A percentile compares a stretch with the other conserved stretches of the same genome.
These are phyloP conservation scores for Drosophila stalkeri DNA, from an alignment of 2,888 invertebrate genomes.

Conservation along the genomic window DNA sequence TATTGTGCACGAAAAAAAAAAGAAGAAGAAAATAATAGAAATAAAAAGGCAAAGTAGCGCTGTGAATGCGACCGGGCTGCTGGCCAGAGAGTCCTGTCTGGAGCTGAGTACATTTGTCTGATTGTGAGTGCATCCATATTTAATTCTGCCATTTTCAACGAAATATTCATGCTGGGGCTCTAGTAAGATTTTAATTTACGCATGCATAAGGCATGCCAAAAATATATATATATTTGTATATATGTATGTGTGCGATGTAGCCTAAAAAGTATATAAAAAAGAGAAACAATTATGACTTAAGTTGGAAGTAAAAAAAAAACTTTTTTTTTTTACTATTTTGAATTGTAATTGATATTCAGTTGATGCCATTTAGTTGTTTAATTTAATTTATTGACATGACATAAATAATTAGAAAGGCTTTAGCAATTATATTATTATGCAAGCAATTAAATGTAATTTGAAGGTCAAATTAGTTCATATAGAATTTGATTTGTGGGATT, in stretches of 20 bases:
- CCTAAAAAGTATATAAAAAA: neutral
- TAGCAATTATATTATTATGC: neutral
- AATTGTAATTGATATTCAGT: neutral
- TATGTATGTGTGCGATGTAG: neutral
- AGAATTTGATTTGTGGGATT: neutral
- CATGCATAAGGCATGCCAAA: conserved; percentile 25
- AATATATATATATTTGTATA: neutral
- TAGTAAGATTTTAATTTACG: conserved; percentile 60
- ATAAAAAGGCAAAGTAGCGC: neutral
- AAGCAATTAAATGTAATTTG: neutral
- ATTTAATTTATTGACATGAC: neutral
- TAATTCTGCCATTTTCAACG: conserved; percentile 65
- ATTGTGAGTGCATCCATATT: conserved; percentile 65
- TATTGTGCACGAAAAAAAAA: conserved; percentile 21
- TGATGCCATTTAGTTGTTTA: neutral
- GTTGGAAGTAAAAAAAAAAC: neutral
- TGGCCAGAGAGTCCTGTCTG: conserved; percentile 8
- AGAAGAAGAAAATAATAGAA: neutral
- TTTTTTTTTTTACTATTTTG: neutral
- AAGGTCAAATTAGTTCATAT: neutral
- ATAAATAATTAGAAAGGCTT: neutral
- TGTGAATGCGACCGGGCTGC: conserved; percentile 16
- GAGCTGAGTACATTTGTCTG: conserved; percentile 37
- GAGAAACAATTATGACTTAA: conserved; percentile 4
- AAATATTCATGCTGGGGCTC: conserved; percentile 60